These are phyloP conservation scores for Eudasyphora cyanicolor DNA, from an alignment of 2,888 invertebrate species.

Conservation along the genomic window DNA sequence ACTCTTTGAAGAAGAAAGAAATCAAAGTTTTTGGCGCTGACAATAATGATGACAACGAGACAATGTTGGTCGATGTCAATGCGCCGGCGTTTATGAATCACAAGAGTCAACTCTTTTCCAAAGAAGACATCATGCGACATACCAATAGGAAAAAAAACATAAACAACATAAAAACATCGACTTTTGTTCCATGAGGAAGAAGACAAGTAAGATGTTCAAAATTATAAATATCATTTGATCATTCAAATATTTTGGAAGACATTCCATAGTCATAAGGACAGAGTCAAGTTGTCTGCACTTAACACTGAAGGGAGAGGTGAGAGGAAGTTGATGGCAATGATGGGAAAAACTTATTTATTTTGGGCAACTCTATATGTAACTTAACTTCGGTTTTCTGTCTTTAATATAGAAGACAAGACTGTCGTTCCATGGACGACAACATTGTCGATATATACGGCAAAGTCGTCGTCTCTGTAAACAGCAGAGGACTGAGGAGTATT, in stretches of 20 bases:
- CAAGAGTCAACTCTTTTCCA: not conserved
- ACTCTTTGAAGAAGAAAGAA: constrained; percentile 31
- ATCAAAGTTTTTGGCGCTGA: not conserved
- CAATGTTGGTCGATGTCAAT: constrained; percentile 10
- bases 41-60: not conserved
- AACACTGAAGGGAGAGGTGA: not conserved
- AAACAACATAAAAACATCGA: too few species aligned
- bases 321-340: too few species aligned
- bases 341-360: too few species aligned
- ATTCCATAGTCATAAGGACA: constrained; percentile 78
- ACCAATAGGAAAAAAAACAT: not conserved
- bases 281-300: constrained; percentile 46
- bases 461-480: too few species aligned
- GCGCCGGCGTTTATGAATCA: constrained; percentile 15
- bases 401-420: too few species aligned
- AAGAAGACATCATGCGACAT: not conserved
- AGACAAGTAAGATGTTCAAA: constrained; percentile 50
- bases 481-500: too few species aligned
- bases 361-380: too few species aligned
- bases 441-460: too few species aligned
- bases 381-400: too few species aligned
- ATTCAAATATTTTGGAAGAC: constrained; percentile 69
- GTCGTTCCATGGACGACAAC: too few species aligned
- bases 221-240: constrained; percentile 64
- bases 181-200: constrained; percentile 10